Percentiles rank a stretch among this genome's conserved stretches.
phyloP scores from a whole-genome alignment of 2,888 invertebrate species.

The Homarus gammarus region DNA sequence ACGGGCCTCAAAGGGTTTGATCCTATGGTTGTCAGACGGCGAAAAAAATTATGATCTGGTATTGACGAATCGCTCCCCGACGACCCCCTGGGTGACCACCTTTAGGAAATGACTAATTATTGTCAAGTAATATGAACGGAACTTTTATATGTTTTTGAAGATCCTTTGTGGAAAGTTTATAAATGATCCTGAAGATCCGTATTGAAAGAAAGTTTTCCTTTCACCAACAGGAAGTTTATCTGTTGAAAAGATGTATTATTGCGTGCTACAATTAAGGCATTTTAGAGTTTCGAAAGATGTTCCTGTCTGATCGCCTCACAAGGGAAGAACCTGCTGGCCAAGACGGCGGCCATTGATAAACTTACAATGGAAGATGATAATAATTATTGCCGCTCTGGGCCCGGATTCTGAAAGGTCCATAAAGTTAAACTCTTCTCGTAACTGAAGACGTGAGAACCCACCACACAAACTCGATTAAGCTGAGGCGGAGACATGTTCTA shows the following conservation, averaged over 20 bases:
- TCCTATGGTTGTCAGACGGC: conserved; percentile 32
- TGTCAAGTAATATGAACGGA: conserved; percentile 41
- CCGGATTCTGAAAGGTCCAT: too few relatives aligned
- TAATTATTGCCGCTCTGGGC: too few relatives aligned
- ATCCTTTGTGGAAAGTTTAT: neutral
- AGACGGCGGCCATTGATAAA: neutral
- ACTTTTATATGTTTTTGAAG: conserved; percentile 14
- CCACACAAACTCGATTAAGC: too few relatives aligned
- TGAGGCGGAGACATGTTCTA: too few relatives aligned
- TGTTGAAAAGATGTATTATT: neutral
- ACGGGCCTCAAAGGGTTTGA: conserved; percentile 18
- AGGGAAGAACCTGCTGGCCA: neutral
- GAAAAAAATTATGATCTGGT: conserved; percentile 18
- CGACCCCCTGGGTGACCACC: conserved; percentile 12
- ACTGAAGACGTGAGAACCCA: too few relatives aligned
- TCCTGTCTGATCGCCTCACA: neutral
- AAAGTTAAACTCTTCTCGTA: too few relatives aligned
- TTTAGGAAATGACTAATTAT: conserved; percentile 32
- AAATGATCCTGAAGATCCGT: neutral
- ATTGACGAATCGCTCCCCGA: conserved; percentile 12
- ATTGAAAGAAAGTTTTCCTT: neutral
- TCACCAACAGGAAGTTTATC: neutral
- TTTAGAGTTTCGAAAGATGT: neutral
- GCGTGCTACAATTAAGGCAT: neutral
- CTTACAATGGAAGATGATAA: neutral